Evolutionary conservation across 2,113 vertebrate genomes (phyloP), one percentile per base, ranked within the genome.

Genomic region (Alces alces): DNA sequence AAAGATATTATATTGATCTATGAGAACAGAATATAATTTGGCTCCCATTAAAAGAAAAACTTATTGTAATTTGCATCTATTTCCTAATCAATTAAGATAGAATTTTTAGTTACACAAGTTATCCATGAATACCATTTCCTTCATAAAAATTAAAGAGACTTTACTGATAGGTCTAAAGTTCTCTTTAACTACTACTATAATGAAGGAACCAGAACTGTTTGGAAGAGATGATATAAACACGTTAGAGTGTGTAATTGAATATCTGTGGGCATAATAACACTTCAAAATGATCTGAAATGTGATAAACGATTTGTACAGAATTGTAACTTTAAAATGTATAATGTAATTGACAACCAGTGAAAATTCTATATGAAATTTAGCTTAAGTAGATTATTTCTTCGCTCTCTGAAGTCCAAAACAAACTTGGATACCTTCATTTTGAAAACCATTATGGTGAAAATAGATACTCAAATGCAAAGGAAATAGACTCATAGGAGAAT

Each of bases 351-450:
- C 7, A 92, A 7, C 47, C 54, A 93, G 60, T 91, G 27, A 86
- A 13, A 94, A 94, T 78, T 90, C 60, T 39, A 78, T 39, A 47
- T 85, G 70, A 96, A 97, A 88, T 60, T 93, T 70, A 91, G 36
- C 80, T 96, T n/a, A 96, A 96, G 60, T 88, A 95, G 97, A 97
- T 91, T 45, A 92, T 91, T 89, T 94, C 21, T 93, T 98, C 95
- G 61, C 30, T 82, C 33, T 70, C 15, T 92, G 45, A 94, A 86
- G 58, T 54, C 7, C 66, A 82, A 87, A 97, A 92, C 45, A 78
- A 54, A 95, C 19, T 55, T 70, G 52, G n/a, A 90, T 80, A 57
- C 5, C 6, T 91, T 93, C 39, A 64, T 89, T 97, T 87, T 82
- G 55, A 90, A 96, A 87, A 28, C 14, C 1, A 12, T 70, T 79